Evolutionary conservation across 2,888 invertebrate genomes (phyloP), one percentile per base, ranked within the genome.

Genomic region (Notodonta ziczac): DNA sequence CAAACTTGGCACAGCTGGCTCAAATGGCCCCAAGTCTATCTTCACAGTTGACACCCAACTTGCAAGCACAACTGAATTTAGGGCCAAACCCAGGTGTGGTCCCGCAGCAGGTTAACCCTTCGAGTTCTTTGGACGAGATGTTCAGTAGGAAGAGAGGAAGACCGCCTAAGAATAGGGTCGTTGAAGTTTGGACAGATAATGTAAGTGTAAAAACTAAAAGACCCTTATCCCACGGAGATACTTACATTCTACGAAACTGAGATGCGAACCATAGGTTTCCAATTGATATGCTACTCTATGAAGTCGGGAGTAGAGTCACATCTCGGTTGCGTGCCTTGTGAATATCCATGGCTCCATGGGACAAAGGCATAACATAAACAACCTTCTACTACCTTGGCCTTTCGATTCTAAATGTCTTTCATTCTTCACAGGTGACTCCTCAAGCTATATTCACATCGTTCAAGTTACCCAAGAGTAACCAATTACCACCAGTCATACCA

Each of bases 81-180:
- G 90, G 90, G 10, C 87, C 91, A 9, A 91, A 85, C 55, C 84
- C 90, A 51, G 85, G 83, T 39, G 80, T 89, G 2, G 84, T 87
- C 0, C 90, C 90, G 0, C 91, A 91, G 44, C 93, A 92, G 16
- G 81, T 90, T 0, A 93, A 90, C 56, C 90, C 94, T 42, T 95
- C 96, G 6, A 97, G 96, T 66, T 97, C 97, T 46, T 95, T 98
- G 73, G 98, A 98, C 86, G 98, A 98, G 59, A 97, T 98, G 96
- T 98, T 98, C 83, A 97, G 98, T 85, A 95, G 98, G 65, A 98
- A 98, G 81, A 95, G 99, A 42, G 99, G 99, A 54, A 94, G 99
- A 66, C 99, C 99, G n/a, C 99, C 99, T 13, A 99, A 99, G 92
- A 99, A 99, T 86, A 95, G 98, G 0, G 97, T 98, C 13, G 98